Conservation (phyloP, 2,113 vertebrate genomes). For the Bagarius yarrelli region DNA sequence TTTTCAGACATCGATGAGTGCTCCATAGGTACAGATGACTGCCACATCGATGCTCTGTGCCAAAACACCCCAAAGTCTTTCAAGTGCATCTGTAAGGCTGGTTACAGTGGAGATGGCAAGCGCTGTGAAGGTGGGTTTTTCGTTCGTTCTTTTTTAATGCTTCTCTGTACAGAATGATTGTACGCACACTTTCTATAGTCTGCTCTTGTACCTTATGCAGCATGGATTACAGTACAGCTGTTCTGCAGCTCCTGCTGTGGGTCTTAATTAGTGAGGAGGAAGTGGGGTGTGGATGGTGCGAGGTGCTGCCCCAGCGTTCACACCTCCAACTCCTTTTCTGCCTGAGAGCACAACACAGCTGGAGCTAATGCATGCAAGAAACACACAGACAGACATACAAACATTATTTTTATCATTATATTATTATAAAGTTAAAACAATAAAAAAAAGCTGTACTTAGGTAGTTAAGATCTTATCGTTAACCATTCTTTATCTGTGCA, state of each 20-base stretch:
- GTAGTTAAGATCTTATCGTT: not conserved
- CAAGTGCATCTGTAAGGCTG: conserved; percentile 96
- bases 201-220: not conserved
- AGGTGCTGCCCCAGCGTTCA: conserved; percentile 61
- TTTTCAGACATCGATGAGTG: conserved; percentile 88
- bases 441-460: not conserved
- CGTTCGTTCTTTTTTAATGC: not conserved
- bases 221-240: conserved; percentile 45
- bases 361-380: conserved; percentile 48
- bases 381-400: conserved; percentile 20
- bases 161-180: not conserved
- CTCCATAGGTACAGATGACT: conserved; percentile 86
- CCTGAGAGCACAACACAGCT: conserved; percentile 62
- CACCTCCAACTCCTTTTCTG: conserved; percentile 62
- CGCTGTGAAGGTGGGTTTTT: conserved; percentile 87
- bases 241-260: conserved; percentile 42
- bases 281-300: conserved; percentile 60
- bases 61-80: conserved; percentile 93
- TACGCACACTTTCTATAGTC: not conserved
- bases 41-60: conserved; percentile 96
- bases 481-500: conserved; percentile 22
- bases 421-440: not conserved
- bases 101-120: conserved; percentile 92
- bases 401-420: too few species aligned
- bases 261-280: conserved; percentile 68